phyloP scores from a whole-genome alignment of 2,888 invertebrate species.

The Drosophila maculinotata region DNA sequence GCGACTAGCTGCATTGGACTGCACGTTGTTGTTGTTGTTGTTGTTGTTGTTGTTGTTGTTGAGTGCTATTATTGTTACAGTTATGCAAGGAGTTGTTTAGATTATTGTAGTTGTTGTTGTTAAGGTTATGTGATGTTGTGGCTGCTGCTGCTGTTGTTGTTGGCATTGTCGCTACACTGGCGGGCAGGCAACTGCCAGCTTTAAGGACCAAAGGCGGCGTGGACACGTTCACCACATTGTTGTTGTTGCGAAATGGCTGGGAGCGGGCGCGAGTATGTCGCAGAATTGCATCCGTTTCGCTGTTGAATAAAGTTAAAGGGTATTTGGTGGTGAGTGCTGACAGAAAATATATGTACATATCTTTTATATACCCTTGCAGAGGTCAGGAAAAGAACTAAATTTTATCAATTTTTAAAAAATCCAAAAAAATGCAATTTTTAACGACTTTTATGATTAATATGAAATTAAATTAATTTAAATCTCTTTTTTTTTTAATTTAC shows the following conservation, averaged over 20 bases:
- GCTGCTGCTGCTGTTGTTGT: slow-evolving; percentile 18
- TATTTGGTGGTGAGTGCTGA: background rate
- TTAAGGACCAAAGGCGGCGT: slow-evolving; percentile 35
- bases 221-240: slow-evolving; percentile 51
- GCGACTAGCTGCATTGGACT: slow-evolving; percentile 71
- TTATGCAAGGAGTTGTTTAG: slow-evolving; percentile 60
- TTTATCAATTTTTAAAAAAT: no score
- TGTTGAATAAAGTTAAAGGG: slow-evolving; percentile 19
- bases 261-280: slow-evolving; percentile 85
- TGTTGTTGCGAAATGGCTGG: slow-evolving; percentile 85
- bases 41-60: slow-evolving; percentile 69
- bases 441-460: no score
- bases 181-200: slow-evolving; percentile 35
- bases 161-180: slow-evolving; percentile 39
- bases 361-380: no score
- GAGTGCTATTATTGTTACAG: slow-evolving; percentile 64
- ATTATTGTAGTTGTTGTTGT: slow-evolving; percentile 60
- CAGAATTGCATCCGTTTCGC: slow-evolving; percentile 75
- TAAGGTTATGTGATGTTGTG: slow-evolving; percentile 45
- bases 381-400: no score
- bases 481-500: no score
- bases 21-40: slow-evolving; percentile 55
- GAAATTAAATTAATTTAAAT: no score
- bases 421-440: no score
- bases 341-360: background rate